phyloP scores from a whole-genome alignment of 2,888 invertebrate genomes.

The Ashinkailepas kermadecensis region DNA sequence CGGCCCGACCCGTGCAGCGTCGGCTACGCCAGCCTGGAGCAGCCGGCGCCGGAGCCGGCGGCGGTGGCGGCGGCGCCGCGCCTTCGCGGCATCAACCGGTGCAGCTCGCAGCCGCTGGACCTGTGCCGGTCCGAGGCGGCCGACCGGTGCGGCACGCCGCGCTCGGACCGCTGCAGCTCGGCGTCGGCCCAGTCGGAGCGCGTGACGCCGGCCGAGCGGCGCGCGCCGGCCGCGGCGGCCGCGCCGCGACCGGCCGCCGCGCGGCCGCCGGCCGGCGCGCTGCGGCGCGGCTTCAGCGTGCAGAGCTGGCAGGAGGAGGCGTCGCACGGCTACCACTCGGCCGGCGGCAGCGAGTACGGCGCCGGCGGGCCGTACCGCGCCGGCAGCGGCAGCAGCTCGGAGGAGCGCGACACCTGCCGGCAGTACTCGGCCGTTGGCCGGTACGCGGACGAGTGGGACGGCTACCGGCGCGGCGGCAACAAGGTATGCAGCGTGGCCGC shows the following conservation, averaged over 20 bases:
- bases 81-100: slow-evolving; percentile 5
- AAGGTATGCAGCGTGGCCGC: background rate
- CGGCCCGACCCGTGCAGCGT: slow-evolving; percentile 24
- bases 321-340: slow-evolving; percentile 4
- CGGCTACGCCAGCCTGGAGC: background rate
- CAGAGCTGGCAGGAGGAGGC: background rate
- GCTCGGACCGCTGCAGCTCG: slow-evolving; percentile 10
- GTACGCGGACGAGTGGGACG: background rate
- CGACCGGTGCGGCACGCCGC: slow-evolving; percentile 20
- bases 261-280: slow-evolving; percentile 4
- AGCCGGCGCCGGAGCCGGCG: slow-evolving; percentile 2
- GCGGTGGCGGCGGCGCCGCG: background rate
- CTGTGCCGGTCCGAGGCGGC: slow-evolving; percentile 16
- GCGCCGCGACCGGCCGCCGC: background rate
- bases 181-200: slow-evolving; percentile 10
- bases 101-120: slow-evolving; percentile 24
- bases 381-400: slow-evolving; percentile 4
- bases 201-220: background rate
- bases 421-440: no score
- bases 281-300: slow-evolving; percentile 2
- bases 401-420: background rate
- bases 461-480: background rate
- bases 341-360: slow-evolving; percentile 2
- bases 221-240: background rate
- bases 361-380: background rate